Conservation (phyloP, 2,888 invertebrate species). For the Digitonthophagus gazella region DNA sequence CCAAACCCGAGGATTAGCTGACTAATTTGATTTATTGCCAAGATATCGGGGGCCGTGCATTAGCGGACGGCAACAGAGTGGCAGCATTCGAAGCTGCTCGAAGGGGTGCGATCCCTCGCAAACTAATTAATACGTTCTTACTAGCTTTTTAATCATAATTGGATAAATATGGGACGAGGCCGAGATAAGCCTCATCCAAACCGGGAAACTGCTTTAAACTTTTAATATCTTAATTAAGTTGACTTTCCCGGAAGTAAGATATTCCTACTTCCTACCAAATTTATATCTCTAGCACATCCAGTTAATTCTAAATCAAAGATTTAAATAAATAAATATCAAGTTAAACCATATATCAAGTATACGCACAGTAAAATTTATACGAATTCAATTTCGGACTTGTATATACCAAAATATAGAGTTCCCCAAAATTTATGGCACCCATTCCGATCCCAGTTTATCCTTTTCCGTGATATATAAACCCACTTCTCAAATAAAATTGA, state of each 20-base stretch:
- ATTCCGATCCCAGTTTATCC: background rate
- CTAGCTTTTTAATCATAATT: slow-evolving; percentile 55
- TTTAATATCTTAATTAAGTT: slow-evolving; percentile 51
- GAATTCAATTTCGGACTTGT: background rate
- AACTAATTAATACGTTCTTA: slow-evolving; percentile 53
- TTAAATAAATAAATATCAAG: background rate
- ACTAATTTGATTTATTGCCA: slow-evolving; percentile 51
- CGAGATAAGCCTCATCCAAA: slow-evolving; percentile 44
- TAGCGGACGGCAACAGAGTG: slow-evolving; percentile 35
- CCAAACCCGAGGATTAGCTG: slow-evolving; percentile 46
- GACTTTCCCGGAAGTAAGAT: slow-evolving; percentile 25
- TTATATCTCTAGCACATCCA: too few species aligned
- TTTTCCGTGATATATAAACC: background rate
- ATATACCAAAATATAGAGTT: background rate
- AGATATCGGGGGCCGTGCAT: slow-evolving; percentile 47
- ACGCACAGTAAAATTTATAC: background rate
- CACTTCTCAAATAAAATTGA: background rate
- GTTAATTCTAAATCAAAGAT: too few species aligned
- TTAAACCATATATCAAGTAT: background rate
- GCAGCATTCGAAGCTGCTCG: background rate
- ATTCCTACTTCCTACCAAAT: too few species aligned
- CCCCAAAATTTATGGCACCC: background rate
- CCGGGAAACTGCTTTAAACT: slow-evolving; percentile 44
- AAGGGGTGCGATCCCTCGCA: slow-evolving; percentile 21
- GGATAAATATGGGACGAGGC: slow-evolving; percentile 48